Evolutionary conservation across 1,140 invertebrate species (phyloP), one percentile per base, ranked within the genome.

Genomic region (Caligus rogercresseyi): DNA sequence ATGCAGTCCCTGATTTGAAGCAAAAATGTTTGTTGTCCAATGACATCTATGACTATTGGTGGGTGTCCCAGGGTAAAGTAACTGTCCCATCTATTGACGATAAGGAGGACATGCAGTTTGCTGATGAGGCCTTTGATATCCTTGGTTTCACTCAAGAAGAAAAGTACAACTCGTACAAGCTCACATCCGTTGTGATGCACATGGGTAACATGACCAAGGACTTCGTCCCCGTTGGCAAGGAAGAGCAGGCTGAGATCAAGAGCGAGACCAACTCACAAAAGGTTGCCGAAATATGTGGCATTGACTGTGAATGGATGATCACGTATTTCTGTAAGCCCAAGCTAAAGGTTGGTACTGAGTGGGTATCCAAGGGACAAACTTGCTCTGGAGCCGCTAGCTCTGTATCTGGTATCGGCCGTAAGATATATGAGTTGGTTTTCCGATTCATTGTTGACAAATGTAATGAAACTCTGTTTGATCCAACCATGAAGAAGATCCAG

Each of bases 191-290:
- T 74, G 92, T 97, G 73, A 93, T 98, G 87, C 92, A 97, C 77
- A 95, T 97, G 51, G 92, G 92, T 81, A 85, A 88, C 71, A 89
- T 98, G 89, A 97, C 60, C 43, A 62, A 62, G 43, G 60, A 62
- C 78, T 98, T 98, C 87, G 98, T 98, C 76, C 95, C 98, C 79
- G 89, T 93, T 77, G 93, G 93, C 83, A 89, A 93, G 73, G 94
- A 96, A 78, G 94, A 98, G 79, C 94, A 98, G 79, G 94, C 94
- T 77, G 94, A 83, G 72, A 89, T 90, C 82, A 80, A 85, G 58
- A 79, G 83, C 64, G 89, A 95, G 76, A 80, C 83, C 71, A 81
- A 86, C 68, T 82, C 85, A 58, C 89, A 88, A 77, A 80, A 80
- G 70, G 79, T 83, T 59, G 84, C 85, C 67, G 78, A 78, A 68